Base-by-base conservation (phyloP, 2,113 vertebrate species). In the Rutilus rutilus region DNA sequence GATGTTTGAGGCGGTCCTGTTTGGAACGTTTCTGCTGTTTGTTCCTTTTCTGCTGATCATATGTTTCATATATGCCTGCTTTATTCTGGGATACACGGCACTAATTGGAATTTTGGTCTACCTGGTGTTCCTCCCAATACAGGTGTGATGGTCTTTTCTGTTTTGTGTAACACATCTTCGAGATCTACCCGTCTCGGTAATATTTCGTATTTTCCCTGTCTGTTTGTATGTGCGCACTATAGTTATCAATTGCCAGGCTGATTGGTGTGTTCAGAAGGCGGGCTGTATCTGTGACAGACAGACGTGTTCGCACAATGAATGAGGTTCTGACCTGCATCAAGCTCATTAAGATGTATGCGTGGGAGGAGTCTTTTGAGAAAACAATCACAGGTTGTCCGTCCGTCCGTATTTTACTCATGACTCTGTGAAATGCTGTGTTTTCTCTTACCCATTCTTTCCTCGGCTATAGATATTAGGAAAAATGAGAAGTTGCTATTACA, bases 331-430 rank as follows among this genome's bases (percentile, higher is more conserved):
- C 86, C 80, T 94, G 94, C 91, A 95, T 96, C 87, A 97, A 96
- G 89, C 94, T 96, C 52, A 96, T 96, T 90, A 96, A 95, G 91
- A 96, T 95, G 94, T 95, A 96, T 0, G 94, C 95, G 36, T 96
- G 95, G 95, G 96, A 97, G 90, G 95, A 90, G 52, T 94, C 94
- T 65, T 96, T 96, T 87, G 94, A 93, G 39, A 90, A 92, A 77
- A 91, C 89, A 62, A 92, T 96, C 64, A 82, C 80, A 91, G 95
- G 95, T 95, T 92, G 75, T 79, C 47, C 47, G 14, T 14, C 45
- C 11, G 12, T 27, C 30, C 64, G 33, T 5, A 23, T 39, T 42
- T 57, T 71, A 12, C 19, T 36, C 65, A 9, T 69, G 30, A 67
- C 17, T 19, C 27, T 36, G 8, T 65, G 64, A 7, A 36, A 71